Conservation (phyloP, 1,140 invertebrate species). For the Arion vulgaris region DNA sequence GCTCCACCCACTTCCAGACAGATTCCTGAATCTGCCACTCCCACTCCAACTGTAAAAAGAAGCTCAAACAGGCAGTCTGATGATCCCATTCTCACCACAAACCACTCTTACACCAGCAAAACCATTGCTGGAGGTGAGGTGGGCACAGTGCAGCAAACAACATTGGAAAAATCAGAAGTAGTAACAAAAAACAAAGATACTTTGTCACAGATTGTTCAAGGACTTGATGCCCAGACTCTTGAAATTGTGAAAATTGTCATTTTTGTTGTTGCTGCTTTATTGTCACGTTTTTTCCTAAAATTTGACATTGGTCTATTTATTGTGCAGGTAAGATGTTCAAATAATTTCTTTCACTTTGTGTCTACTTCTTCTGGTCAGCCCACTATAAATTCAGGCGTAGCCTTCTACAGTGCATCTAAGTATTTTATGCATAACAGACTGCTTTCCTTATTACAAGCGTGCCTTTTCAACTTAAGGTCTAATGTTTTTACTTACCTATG, state of each 20-base stretch:
- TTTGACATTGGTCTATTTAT: slow-evolving; percentile 1
- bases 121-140: neutral
- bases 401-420: no score
- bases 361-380: no score
- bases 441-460: no score
- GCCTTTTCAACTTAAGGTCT: no score
- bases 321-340: slow-evolving; percentile 5
- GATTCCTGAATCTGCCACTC: neutral
- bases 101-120: neutral
- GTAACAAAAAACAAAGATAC: neutral
- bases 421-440: no score
- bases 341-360: no score
- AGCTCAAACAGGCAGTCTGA: neutral
- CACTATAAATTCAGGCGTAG: no score
- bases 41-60: neutral
- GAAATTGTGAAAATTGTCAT: neutral
- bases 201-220: neutral
- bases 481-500: no score
- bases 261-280: neutral
- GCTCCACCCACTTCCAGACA: neutral
- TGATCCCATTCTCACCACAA: neutral
- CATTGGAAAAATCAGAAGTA: neutral
- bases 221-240: neutral
- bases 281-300: slow-evolving; percentile 4
- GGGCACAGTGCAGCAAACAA: neutral